Base-by-base conservation (phyloP, 2,888 invertebrate genomes). In the Steromphala cineraria region DNA sequence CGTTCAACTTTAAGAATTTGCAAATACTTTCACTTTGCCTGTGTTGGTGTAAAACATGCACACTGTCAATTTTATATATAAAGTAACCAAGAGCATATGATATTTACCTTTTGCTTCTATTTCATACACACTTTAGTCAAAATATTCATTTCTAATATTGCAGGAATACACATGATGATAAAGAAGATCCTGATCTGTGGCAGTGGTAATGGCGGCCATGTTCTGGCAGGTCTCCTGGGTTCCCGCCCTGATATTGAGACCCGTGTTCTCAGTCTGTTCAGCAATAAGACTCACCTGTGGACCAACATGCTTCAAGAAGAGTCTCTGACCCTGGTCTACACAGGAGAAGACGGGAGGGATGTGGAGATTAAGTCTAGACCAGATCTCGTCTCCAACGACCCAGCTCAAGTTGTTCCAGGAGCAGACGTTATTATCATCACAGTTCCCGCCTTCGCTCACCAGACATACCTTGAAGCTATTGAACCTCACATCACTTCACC, bases 141-240 rank as follows among this genome's bases (percentile, higher is more conserved):
- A 46, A 13, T 46, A 13, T 46, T 13, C 46, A 46, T 46, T 46
- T 7, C 36, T 46, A 46, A 46, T 46, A n/a, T n/a, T 46, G 13
- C 46, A 46, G 46, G 46, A 10, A 8, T 46, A 46, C 46, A 36
- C 2, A 4, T 36, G 46, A 46, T 46, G 46, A 10, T 10, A 46
- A 1, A 13, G 10, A 62, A 21, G 15, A 0, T 87, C 86, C 19
- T 81, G 40, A 71, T 87, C 40, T 89, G 90, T 81, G 90, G 90
- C 4, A 89, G 90, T 2, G 90, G 89, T 4, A 90, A 90, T 84
- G 89, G 88, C 31, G 89, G 89, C 21, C 89, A 90, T 75, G 83
- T 83, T 4, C 55, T 86, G 31, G 85, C 89, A 0, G 88, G 89
- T 7, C 67, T 89, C 0, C 80, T 85, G 0, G 81, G 89, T 10